These are phyloP conservation scores for Halocynthia aurantium DNA, from an alignment of 23 tunicate species.

Conservation along the genomic window DNA sequence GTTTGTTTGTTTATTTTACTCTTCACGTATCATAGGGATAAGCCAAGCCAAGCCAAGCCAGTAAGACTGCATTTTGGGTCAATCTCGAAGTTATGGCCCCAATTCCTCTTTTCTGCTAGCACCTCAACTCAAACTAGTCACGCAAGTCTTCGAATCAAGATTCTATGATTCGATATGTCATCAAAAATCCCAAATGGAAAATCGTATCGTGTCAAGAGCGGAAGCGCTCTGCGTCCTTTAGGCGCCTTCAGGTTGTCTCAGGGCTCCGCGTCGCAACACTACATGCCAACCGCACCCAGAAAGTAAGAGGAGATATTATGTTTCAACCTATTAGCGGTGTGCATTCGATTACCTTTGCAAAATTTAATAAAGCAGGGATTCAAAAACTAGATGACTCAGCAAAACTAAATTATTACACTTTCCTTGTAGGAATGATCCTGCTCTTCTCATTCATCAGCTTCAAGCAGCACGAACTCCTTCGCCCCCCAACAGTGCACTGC, in stretches of 20 bases:
- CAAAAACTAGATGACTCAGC: too few relatives aligned
- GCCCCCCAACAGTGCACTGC: slow-evolving; percentile 24
- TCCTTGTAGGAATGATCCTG: slow-evolving; percentile 75
- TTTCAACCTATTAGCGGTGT: neutral
- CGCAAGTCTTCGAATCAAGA: too few relatives aligned
- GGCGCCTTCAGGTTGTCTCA: slow-evolving; percentile 32
- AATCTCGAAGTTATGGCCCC: too few relatives aligned
- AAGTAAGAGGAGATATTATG: neutral
- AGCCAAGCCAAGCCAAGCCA: too few relatives aligned
- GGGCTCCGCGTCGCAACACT: slow-evolving; percentile 11
- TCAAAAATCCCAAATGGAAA: too few relatives aligned
- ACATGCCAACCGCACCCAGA: slow-evolving; percentile 4
- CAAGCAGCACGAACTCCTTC: slow-evolving; percentile 13
- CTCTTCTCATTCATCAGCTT: slow-evolving; percentile 61
- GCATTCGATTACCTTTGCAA: neutral
- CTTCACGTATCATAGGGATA: too few relatives aligned
- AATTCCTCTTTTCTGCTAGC: too few relatives aligned
- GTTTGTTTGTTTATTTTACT: too few relatives aligned
- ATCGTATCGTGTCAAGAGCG: neutral
- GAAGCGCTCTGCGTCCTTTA: slow-evolving; percentile 33
- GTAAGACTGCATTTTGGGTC: too few relatives aligned
- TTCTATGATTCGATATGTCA: too few relatives aligned
- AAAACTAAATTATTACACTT: neutral
- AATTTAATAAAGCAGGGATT: neutral
- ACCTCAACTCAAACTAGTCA: too few relatives aligned